A percentile compares a stretch with the other conserved stretches of the same genome.
Evolutionary conservation across 2,888 invertebrate species (phyloP).

Genomic region (Macropis europaea): DNA sequence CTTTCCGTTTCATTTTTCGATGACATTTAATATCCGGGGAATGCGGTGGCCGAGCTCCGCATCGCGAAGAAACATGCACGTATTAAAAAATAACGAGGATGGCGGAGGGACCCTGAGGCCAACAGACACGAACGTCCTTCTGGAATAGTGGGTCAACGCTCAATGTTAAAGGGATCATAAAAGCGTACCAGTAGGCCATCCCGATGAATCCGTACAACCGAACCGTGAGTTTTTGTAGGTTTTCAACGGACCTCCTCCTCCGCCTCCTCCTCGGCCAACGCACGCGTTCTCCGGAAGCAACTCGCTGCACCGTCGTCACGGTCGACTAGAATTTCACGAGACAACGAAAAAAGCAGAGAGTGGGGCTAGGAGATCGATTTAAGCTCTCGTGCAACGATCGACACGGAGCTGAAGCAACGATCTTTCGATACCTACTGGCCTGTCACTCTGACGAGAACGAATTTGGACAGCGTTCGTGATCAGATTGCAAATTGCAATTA

Average conservation of each 20-base stretch:
- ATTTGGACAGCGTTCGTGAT: conserved; percentile 7
- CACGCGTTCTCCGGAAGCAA: conserved; percentile 13
- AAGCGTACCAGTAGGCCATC: conserved; percentile 50
- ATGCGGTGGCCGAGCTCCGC: neutral
- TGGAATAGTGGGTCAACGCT: conserved; percentile 55
- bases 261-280: no score
- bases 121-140: conserved; percentile 34
- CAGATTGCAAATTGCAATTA: neutral
- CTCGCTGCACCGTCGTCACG: neutral
- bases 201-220: conserved; percentile 55
- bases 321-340: no score
- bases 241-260: conserved; percentile 30
- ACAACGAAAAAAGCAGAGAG: no score
- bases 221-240: conserved; percentile 51
- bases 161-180: conserved; percentile 57
- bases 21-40: conserved; percentile 4
- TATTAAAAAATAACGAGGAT: conserved; percentile 33
- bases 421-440: neutral
- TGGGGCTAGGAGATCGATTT: no score
- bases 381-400: no score
- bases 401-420: neutral
- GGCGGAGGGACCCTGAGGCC: conserved; percentile 15
- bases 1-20: neutral
- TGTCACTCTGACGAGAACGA: neutral
- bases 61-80: neutral